Evolutionary conservation across 2,113 vertebrate genomes (phyloP), one percentile per base, ranked within the genome.

Genomic region (Gallinago undulata): DNA sequence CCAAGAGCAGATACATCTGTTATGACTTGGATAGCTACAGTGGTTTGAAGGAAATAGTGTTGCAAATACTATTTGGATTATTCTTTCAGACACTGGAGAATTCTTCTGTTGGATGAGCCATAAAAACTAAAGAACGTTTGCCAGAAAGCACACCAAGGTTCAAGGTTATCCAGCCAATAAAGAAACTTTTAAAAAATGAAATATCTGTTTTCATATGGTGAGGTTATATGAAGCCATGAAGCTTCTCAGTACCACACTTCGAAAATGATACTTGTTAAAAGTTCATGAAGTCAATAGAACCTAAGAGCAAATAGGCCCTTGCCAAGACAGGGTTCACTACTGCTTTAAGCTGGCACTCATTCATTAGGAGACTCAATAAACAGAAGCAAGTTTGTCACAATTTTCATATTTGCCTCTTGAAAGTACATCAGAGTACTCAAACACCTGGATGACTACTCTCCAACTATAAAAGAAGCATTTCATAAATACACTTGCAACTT

Each of bases 401-500:
- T 90, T 79, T 60, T 64, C 21, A 7, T 45, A 33, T 47, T 17
- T 51, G 22, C 18, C 43, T 56, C 56, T 10, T 64, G 16, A 23
- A 88, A 88, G 57, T 15, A 15, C 9, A 69, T 11, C 59, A 41
- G 56, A 69, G 37, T 10, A 53, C 50, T n/a, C 28, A 67, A 90
- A 77, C 25, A 55, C 17, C 11, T 0, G 0, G 48, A 21, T 31
- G 7, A 69, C 31, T 21, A 1, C 10, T 51, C n/a, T 60, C 37
- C 37, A 78, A 25, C 8, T 24, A 48, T 0, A 3, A 73, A 10
- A 69, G 37, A 21, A 86, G 21, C 33, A 48, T 19, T 69, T 73
- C 45, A 45, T 22, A 69, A 93, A 39, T 5, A 15, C 1, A 0
- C 3, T 14, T 47, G 9, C 67, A 79, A 17, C 55, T 70, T 85